A percentile compares a stretch with the other conserved stretches of the same genome.
Evolutionary conservation across 1,140 invertebrate species (phyloP).

Genomic region (Zophobas atratus): DNA sequence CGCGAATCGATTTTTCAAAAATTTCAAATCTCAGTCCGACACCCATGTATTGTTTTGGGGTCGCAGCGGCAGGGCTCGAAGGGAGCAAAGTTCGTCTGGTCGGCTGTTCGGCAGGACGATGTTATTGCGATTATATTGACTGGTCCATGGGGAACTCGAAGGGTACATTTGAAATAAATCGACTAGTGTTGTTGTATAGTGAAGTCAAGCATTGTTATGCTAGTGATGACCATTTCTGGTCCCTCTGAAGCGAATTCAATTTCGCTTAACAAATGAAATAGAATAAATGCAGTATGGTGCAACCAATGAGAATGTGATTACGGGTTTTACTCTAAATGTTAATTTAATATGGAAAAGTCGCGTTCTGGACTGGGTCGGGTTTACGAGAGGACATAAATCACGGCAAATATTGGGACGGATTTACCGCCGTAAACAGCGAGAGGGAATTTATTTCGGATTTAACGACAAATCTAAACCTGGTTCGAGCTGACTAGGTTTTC

Average conservation of each 20-base stretch:
- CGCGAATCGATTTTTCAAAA: constrained; percentile 18
- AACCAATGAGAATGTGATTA: constrained; percentile 14
- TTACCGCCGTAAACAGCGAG: too few species aligned
- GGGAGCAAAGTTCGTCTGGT: constrained; percentile 51
- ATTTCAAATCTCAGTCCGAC: constrained; percentile 18
- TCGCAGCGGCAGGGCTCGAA: background rate
- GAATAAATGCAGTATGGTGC: constrained; percentile 2
- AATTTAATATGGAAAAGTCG: constrained; percentile 19
- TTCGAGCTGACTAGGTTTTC: too few species aligned
- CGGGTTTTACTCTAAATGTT: constrained; percentile 8
- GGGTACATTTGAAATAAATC: constrained; percentile 65
- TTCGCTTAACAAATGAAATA: constrained; percentile 58
- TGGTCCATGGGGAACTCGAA: constrained; percentile 65
- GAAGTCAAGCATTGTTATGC: constrained; percentile 63
- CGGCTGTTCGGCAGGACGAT: constrained; percentile 61
- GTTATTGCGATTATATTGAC: constrained; percentile 68
- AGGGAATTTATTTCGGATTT: too few species aligned
- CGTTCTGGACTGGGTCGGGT: background rate
- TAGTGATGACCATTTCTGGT: constrained; percentile 62
- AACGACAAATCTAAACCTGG: too few species aligned
- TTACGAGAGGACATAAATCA: background rate
- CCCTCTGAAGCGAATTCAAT: constrained; percentile 63
- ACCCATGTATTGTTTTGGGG: background rate
- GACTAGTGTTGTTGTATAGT: constrained; percentile 62
- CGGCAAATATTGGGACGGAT: background rate